phyloP scores from a whole-genome alignment of 2,797 vertebrate species.

The Eulemur rubriventer region DNA sequence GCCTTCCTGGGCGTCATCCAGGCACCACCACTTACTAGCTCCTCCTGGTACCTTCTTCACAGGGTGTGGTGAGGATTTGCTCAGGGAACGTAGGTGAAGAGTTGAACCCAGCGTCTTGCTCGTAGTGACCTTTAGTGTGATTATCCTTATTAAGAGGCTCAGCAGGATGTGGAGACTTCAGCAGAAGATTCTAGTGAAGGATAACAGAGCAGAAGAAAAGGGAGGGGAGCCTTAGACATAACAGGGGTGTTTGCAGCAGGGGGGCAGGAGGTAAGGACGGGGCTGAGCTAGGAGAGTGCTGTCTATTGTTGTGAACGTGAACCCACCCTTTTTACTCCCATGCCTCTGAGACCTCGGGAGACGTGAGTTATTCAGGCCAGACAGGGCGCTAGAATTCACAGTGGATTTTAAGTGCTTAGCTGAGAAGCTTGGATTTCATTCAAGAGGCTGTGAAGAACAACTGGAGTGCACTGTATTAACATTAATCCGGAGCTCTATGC shows the following conservation, averaged over 20 bases:
- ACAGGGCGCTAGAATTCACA: background rate
- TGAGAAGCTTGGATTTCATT: slow-evolving; percentile 36
- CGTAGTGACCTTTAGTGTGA: background rate
- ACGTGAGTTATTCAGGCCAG: background rate
- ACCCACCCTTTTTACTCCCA: background rate
- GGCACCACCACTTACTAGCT: background rate
- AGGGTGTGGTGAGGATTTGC: background rate
- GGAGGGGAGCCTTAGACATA: background rate
- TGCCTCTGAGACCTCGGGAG: background rate
- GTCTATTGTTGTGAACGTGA: background rate
- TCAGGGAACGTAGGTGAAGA: background rate
- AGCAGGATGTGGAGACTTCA: background rate
- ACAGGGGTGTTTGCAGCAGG: background rate
- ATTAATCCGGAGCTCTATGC: background rate
- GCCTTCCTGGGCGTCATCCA: background rate
- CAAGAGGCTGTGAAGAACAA: slow-evolving; percentile 22
- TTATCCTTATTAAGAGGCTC: background rate
- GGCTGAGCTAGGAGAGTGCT: background rate
- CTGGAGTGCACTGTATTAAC: background rate
- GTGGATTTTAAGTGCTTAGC: slow-evolving; percentile 23
- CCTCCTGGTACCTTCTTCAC: background rate
- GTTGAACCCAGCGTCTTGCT: background rate
- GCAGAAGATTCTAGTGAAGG: background rate
- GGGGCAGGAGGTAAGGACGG: background rate
- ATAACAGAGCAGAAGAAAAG: background rate